Base-by-base conservation (phyloP, 2,888 invertebrate species). In the Eledona agricola region DNA sequence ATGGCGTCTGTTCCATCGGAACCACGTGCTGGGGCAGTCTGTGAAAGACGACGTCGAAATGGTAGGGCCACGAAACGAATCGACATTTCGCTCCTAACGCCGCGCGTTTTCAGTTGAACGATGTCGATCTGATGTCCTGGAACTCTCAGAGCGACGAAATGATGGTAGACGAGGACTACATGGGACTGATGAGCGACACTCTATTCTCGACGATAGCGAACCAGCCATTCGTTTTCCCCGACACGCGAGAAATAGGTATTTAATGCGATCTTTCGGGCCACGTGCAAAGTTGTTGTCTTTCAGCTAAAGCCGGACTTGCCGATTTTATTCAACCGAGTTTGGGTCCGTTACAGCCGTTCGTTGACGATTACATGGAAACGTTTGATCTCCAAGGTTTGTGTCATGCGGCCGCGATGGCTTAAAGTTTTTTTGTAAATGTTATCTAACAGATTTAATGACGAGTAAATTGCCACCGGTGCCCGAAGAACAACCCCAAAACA, bases 291-390 rank as follows among this genome's bases (percentile, higher is more conserved):
- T 15, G 16, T 51, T 37, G 29, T 20, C 56, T 12, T 65, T 51
- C 56, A 91, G 92, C 90, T 37, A 85, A 90, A 74, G 91, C 93
- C 43, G 90, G 89, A 69, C 82, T 92, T 72, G 94, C 96, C 34
- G 96, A 99, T 79, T 94, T 98, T 72, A 96, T 99, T 76, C 99
- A 99, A 79, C 99, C 99, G 40, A 96, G 96, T 73, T 84, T 99
- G 70, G 91, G 96, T 23, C 96, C 97, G 43, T 80, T 99, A 55
- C 98, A 99, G 78, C 98, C 99, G 59, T 95, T 93, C 79, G 83
- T 97, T 69, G 95, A 96, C 72, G 95, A 95, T 78, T 93, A 93
- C 77, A 93, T 93, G 91, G 93, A 93, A 71, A 90, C 89, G 57
- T 80, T 93, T 74, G 89, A 93, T 1, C 52, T 69, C 35, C 68